Conservation (phyloP, 2,888 invertebrate genomes). For the Tuberolachnus salignus region DNA sequence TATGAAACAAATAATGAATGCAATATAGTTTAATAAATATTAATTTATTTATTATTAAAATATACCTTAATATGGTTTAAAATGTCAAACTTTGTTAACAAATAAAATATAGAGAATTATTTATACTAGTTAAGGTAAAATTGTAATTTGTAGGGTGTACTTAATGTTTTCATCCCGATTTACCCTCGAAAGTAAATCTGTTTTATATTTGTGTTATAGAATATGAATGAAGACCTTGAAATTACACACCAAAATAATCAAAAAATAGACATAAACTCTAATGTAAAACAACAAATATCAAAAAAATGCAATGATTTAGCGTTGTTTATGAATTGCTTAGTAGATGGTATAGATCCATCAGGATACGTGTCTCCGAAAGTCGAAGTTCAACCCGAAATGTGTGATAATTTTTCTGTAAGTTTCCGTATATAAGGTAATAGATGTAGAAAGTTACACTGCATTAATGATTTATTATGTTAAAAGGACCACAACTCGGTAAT, state of each 20-base stretch:
- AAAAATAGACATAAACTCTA: not conserved
- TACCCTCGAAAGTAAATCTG: not conserved
- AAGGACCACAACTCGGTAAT: slow-evolving; percentile 81
- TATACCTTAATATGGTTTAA: no score
- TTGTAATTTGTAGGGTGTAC: no score
- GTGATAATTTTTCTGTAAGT: slow-evolving; percentile 40
- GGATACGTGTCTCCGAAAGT: not conserved
- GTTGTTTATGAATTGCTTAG: slow-evolving; percentile 75
- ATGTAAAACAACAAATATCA: slow-evolving; percentile 65
- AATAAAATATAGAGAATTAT: no score
- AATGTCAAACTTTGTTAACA: no score
- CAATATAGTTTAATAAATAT: no score
- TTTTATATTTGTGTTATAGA: slow-evolving; percentile 19
- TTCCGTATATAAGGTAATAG: not conserved
- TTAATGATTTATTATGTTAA: slow-evolving; percentile 60
- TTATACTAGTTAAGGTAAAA: no score
- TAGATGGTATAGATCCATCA: slow-evolving; percentile 69
- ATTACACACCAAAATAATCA: slow-evolving; percentile 2
- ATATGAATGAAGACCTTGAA: not conserved
- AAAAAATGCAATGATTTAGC: slow-evolving; percentile 70
- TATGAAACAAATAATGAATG: no score
- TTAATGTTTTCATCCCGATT: not conserved
- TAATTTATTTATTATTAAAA: no score
- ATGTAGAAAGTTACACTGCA: not conserved
- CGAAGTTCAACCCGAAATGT: slow-evolving; percentile 25